phyloP scores from a whole-genome alignment of 2,113 vertebrate species.

The Uria aalge region DNA sequence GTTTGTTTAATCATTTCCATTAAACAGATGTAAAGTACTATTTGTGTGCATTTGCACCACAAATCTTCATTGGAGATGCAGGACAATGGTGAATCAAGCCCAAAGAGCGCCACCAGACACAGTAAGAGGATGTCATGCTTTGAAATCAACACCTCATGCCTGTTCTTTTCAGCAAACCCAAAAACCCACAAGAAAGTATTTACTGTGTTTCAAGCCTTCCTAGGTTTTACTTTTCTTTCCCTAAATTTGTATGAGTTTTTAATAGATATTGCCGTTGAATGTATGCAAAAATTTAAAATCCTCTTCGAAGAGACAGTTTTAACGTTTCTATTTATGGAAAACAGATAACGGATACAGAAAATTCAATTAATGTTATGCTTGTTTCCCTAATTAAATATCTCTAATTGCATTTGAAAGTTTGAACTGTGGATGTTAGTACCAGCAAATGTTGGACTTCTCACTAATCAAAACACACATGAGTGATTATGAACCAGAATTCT shows the following conservation, averaged over 20 bases:
- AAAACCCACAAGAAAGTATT: not conserved
- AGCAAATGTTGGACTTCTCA: constrained; percentile 16
- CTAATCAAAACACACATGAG: constrained; percentile 29
- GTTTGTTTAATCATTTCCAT: accelerated
- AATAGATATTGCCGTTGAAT: not conserved
- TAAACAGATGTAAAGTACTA: not conserved
- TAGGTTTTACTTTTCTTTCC: not conserved
- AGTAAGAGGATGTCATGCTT: not conserved
- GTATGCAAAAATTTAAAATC: not conserved
- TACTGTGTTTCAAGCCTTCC: not conserved
- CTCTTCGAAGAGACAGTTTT: not conserved
- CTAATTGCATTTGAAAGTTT: constrained; percentile 12
- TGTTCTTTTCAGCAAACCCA: not conserved
- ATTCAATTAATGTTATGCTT: not conserved
- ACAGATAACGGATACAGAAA: not conserved
- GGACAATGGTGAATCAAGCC: not conserved
- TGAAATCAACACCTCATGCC: not conserved
- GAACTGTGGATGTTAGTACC: not conserved
- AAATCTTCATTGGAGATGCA: not conserved
- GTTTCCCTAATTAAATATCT: constrained; percentile 10
- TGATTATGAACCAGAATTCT: constrained; percentile 16
- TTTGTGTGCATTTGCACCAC: not conserved
- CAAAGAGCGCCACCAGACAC: not conserved
- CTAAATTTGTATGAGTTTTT: not conserved
- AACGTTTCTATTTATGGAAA: not conserved